phyloP scores from a whole-genome alignment of 2,113 vertebrate species.

The Mola mola region DNA sequence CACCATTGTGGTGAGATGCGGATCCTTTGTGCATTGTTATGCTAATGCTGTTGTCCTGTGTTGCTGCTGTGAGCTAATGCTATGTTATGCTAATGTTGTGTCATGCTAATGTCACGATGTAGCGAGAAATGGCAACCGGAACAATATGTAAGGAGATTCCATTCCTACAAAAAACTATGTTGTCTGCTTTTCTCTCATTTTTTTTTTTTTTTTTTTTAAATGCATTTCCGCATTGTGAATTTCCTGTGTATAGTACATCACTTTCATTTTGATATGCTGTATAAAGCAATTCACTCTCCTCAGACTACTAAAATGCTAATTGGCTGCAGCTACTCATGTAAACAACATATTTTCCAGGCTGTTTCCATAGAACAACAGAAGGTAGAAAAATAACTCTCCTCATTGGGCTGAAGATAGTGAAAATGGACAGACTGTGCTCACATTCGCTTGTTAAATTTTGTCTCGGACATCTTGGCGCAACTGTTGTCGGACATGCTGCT shows the following conservation, averaged over 20 bases:
- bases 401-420: neutral
- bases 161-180: neutral
- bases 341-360: neutral
- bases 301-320: slow-evolving; percentile 1
- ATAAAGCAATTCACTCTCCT: no score
- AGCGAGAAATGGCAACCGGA: slow-evolving; percentile 12
- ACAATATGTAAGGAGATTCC: slow-evolving; percentile 17
- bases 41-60: slow-evolving; percentile 52
- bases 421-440: neutral
- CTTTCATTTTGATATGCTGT: neutral
- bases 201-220: neutral
- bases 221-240: neutral
- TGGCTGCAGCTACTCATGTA: neutral
- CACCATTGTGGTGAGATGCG: slow-evolving; percentile 41
- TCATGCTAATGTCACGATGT: slow-evolving; percentile 47
- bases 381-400: neutral
- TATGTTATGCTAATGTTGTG: slow-evolving; percentile 68
- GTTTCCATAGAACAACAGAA: neutral
- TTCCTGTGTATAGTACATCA: neutral
- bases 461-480: neutral
- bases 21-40: slow-evolving; percentile 57
- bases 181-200: neutral
- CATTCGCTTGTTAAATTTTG: neutral
- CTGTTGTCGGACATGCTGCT: slow-evolving; percentile 11
- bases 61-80: slow-evolving; percentile 57